A percentile compares a stretch with the other conserved stretches of the same genome.
phyloP scores from a whole-genome alignment of 1,140 invertebrate species.

The Tetramorium alpestre region DNA sequence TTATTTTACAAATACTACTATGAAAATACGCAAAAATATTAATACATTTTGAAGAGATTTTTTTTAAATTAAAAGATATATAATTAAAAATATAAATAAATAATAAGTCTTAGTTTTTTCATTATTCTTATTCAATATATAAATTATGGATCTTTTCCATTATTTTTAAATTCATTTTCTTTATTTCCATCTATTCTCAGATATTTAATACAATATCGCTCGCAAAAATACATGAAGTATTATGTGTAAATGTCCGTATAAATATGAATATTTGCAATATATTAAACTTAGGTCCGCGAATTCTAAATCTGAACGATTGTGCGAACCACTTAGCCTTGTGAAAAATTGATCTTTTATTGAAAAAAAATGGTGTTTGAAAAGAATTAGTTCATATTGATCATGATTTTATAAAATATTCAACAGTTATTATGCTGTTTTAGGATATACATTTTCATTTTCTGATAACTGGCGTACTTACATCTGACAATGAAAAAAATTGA shows the following conservation, averaged over 20 bases:
- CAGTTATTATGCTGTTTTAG: too few relatives aligned
- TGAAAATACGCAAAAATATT: background rate
- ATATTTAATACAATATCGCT: background rate
- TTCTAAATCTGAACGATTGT: background rate
- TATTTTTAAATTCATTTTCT: background rate
- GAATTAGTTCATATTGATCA: too few relatives aligned
- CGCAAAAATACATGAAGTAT: background rate
- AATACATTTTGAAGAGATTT: background rate
- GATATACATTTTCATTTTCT: too few relatives aligned
- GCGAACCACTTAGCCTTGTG: background rate
- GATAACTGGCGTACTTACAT: too few relatives aligned
- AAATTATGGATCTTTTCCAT: background rate
- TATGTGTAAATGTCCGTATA: background rate
- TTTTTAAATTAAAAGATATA: background rate
- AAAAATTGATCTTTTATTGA: too few relatives aligned
- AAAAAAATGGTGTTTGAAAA: too few relatives aligned
- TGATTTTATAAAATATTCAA: too few relatives aligned
- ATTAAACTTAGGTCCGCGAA: background rate
- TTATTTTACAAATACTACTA: background rate
- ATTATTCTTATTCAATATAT: background rate
- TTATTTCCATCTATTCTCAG: background rate
- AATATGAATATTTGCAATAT: background rate
- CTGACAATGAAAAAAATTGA: background rate
- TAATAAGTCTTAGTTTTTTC: background rate
- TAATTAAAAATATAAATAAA: background rate